phyloP scores from a whole-genome alignment of 2,113 vertebrate genomes.

The human (Homo sapiens) region DNA sequence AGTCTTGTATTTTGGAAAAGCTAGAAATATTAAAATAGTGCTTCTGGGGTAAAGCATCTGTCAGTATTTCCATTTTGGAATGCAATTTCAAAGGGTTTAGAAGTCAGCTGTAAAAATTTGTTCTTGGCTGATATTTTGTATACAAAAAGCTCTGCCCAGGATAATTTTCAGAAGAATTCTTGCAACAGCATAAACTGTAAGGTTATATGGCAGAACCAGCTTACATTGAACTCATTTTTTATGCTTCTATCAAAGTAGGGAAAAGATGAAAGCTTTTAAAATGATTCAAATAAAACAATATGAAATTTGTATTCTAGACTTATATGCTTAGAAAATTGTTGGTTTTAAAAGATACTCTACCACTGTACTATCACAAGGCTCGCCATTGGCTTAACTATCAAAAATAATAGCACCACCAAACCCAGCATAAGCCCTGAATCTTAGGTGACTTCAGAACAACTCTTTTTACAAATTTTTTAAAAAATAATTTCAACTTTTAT shows the following conservation, averaged over 20 bases:
- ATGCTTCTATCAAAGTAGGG: slow-evolving; percentile 41
- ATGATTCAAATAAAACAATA: slow-evolving; percentile 47
- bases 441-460: background rate
- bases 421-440: background rate
- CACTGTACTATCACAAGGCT: background rate
- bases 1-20: slow-evolving; percentile 73
- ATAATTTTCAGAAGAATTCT: slow-evolving; percentile 67
- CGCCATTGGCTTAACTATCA: background rate
- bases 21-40: slow-evolving; percentile 69
- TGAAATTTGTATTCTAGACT: slow-evolving; percentile 26
- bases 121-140: slow-evolving; percentile 81
- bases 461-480: background rate
- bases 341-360: background rate
- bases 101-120: slow-evolving; percentile 83
- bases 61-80: slow-evolving; percentile 85
- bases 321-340: slow-evolving; percentile 25
- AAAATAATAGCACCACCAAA: background rate
- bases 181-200: slow-evolving; percentile 33
- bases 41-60: slow-evolving; percentile 75
- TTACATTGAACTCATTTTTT: slow-evolving; percentile 32
- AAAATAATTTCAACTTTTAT: too few species aligned
- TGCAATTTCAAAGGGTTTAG: slow-evolving; percentile 77
- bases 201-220: slow-evolving; percentile 19
- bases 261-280: slow-evolving; percentile 51
- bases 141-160: slow-evolving; percentile 76